Conservation (phyloP, 2,113 vertebrate species). For the Percina caprodes region DNA sequence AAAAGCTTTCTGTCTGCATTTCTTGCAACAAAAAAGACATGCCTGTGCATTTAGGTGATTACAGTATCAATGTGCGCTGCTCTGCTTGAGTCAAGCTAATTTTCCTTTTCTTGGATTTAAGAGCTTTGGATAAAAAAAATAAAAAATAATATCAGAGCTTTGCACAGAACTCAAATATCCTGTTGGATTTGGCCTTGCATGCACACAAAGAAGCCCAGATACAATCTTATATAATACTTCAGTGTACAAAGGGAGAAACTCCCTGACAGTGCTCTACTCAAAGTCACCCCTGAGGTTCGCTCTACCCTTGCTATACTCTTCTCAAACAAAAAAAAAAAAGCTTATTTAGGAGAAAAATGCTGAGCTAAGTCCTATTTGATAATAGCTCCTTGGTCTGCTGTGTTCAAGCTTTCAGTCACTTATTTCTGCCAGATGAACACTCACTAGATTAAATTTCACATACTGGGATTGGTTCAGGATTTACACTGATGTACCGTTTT, state of each 20-base stretch:
- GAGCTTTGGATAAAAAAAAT: conserved; percentile 28
- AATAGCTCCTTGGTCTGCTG: conserved; percentile 65
- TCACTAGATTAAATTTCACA: conserved; percentile 73
- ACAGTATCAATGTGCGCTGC: conserved; percentile 16
- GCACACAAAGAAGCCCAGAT: conserved; percentile 46
- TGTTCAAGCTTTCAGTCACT: conserved; percentile 56
- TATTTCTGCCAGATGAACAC: conserved; percentile 68
- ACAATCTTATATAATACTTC: conserved; percentile 51
- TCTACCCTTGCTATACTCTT: conserved; percentile 34
- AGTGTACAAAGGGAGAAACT: conserved; percentile 50
- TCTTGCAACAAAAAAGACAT: background rate
- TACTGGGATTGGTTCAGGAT: conserved; percentile 56
- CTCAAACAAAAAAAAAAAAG: background rate
- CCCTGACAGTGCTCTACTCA: conserved; percentile 56
- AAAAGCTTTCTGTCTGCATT: background rate
- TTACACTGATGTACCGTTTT: conserved; percentile 32
- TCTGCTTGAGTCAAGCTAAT: conserved; percentile 29
- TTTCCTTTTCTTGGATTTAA: background rate
- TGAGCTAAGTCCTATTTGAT: conserved; percentile 64
- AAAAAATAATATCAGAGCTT: conserved; percentile 6
- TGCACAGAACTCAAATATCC: conserved; percentile 33
- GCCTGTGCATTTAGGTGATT: conserved; percentile 17
- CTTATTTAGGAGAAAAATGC: conserved; percentile 58
- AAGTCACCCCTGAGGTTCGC: conserved; percentile 59
- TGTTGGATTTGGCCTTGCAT: conserved; percentile 27